These are phyloP conservation scores for Augiades crinisus DNA, from an alignment of 2,888 invertebrate species.

Conservation along the genomic window DNA sequence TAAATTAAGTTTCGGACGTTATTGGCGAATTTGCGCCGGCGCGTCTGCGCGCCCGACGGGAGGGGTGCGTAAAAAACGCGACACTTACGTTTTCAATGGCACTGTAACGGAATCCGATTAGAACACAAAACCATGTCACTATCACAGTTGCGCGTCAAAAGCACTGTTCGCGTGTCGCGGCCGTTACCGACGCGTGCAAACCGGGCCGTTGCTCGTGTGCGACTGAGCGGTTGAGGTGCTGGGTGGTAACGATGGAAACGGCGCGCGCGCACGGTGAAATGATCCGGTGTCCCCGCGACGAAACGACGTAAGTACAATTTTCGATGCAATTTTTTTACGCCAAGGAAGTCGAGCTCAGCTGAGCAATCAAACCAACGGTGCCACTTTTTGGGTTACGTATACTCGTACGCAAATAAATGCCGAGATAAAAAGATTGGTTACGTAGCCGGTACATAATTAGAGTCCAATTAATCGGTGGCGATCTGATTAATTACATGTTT, in stretches of 20 bases:
- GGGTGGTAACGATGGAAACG: conserved; percentile 21
- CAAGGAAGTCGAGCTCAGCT: conserved; percentile 22
- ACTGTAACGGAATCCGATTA: conserved; percentile 68
- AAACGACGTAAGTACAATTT: conserved; percentile 24
- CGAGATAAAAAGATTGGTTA: conserved; percentile 15
- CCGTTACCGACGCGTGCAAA: conserved; percentile 47
- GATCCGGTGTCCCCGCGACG: conserved; percentile 22
- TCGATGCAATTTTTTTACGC: conserved; percentile 34
- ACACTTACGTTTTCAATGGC: conserved; percentile 63
- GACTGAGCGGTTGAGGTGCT: conserved; percentile 46
- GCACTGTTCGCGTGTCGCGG: conserved; percentile 34
- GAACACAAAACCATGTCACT: conserved; percentile 77
- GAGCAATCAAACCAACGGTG: conserved; percentile 24
- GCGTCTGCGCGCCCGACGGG: not conserved
- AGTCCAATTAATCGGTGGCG: conserved; percentile 20
- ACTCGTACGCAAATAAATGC: conserved; percentile 16
- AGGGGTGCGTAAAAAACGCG: conserved; percentile 19
- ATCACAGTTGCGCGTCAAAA: conserved; percentile 55
- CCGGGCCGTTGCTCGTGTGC: conserved; percentile 49
- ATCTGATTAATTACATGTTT: conserved; percentile 15
- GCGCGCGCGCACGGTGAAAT: conserved; percentile 27
- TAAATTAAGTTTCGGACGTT: conserved; percentile 8
- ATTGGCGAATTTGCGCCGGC: conserved; percentile 13
- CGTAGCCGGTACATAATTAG: conserved; percentile 15
- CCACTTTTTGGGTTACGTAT: conserved; percentile 24